Base-by-base conservation (phyloP, 2,113 vertebrate species). In the Tichodroma muraria region DNA sequence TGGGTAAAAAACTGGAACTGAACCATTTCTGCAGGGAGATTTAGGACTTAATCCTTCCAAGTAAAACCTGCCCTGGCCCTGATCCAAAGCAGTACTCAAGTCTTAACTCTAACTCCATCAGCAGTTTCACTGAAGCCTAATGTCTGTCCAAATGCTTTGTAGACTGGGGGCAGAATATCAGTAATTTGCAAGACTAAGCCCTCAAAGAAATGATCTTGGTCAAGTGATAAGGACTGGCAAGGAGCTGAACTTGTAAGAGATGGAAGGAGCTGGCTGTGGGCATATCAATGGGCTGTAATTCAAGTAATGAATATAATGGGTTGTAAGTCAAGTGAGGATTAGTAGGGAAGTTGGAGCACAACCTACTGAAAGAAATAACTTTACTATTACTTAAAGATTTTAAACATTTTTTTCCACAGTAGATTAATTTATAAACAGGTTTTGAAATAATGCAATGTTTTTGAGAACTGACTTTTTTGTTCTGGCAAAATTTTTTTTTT, bases 1-100 rank as follows among this genome's bases (percentile, higher is more conserved):
- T 79, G 65, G 45, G 35, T 79, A 59, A 72, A 91, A 91, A 64
- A 42, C 31, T 87, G 83, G 84, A 89, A 87, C n/a, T 9, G 59
- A 85, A 81, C 77, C 80, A 54, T 57, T 96, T 92, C 45, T 82
- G 33, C 70, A 89, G 70, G 35, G 79, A 94, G 78, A 80, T 89
- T 93, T 92, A 87, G 73, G 61, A 72, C 27, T 91, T 93, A 94
- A 92, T 93, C 78, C 71, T 76, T 12, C 10, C 15, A 81, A 85
- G 25, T 42, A 91, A 85, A 91, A 79, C 37, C 73, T 94, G n/a
- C 66, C 85, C 66, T 94, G 93, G 91, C 89, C 42, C 45, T 42
- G 37, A 35, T 82, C 91, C 94, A 96, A 76, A 94, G 42, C 33
- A 61, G 66, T 79, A 70, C 71, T 93, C 54, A 90, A 82, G 70